Evolutionary conservation across 2,797 vertebrate species (phyloP).

Genomic region (Phrynocephalus guinanensis): DNA sequence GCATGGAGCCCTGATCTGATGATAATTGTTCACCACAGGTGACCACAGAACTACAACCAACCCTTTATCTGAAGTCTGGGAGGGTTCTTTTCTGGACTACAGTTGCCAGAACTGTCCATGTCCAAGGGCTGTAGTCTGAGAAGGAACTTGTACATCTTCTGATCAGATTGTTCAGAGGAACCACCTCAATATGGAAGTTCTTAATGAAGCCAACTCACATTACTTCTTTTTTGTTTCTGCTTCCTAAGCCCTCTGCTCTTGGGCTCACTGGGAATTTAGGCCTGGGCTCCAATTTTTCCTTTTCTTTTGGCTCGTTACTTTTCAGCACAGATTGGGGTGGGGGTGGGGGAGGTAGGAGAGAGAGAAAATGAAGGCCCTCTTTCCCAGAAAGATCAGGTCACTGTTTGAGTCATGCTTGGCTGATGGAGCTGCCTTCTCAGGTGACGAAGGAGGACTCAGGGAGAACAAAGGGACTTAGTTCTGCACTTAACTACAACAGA

Average conservation of each 20-base stretch:
- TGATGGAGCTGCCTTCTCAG: slow-evolving; percentile 17
- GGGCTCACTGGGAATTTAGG: background rate
- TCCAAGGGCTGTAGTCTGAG: too few relatives aligned
- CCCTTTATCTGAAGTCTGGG: too few relatives aligned
- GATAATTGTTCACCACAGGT: background rate
- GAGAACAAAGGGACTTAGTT: slow-evolving; percentile 53
- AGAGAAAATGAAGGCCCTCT: slow-evolving; percentile 21
- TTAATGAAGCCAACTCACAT: background rate
- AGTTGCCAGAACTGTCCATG: too few relatives aligned
- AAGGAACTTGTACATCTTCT: too few relatives aligned
- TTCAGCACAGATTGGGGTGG: background rate
- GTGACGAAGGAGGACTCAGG: slow-evolving; percentile 45
- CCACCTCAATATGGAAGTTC: background rate
- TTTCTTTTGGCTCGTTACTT: slow-evolving; percentile 12
- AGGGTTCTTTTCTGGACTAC: too few relatives aligned
- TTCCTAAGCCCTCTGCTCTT: background rate
- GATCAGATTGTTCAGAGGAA: background rate
- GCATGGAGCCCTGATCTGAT: too few relatives aligned
- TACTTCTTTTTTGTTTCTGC: background rate
- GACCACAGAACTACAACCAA: too few relatives aligned
- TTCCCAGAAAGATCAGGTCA: slow-evolving; percentile 68
- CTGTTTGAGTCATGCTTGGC: slow-evolving; percentile 48
- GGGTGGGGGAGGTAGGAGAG: background rate
- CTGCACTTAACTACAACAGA: slow-evolving; percentile 43
- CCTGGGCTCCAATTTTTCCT: background rate